A percentile compares a stretch with the other conserved stretches of the same genome.
phyloP scores from a whole-genome alignment of 2,113 vertebrate genomes.

The Tilapia sparmanii region DNA sequence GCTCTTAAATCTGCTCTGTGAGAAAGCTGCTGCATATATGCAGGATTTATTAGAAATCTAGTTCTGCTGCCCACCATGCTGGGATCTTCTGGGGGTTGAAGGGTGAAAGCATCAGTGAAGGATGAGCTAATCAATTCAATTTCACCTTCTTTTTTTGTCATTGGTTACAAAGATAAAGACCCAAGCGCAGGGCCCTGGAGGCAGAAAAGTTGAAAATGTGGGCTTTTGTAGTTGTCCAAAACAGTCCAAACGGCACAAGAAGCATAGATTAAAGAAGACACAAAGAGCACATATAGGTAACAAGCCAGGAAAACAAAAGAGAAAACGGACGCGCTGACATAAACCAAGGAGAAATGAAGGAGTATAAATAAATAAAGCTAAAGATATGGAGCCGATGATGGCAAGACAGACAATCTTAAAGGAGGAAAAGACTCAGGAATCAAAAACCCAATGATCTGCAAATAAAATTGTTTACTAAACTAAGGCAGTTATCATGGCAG shows the following conservation, averaged over 20 bases:
- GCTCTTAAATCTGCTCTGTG: not conserved
- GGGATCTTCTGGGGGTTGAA: not conserved
- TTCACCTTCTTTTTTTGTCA: not conserved
- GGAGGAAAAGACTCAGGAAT: not conserved
- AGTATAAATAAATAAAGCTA: not conserved
- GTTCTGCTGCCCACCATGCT: not conserved
- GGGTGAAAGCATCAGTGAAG: not conserved
- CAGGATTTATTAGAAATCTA: not conserved
- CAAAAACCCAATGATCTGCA: not conserved
- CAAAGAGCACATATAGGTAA: not conserved
- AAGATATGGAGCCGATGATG: not conserved
- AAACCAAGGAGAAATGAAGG: not conserved
- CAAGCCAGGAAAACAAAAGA: not conserved
- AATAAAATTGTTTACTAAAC: not conserved
- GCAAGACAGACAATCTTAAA: not conserved
- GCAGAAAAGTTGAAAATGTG: not conserved
- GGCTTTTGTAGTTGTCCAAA: not conserved
- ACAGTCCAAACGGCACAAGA: not conserved
- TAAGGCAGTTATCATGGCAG: not conserved
- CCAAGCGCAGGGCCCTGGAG: not conserved
- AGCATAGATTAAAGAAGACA: not conserved
- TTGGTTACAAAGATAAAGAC: not conserved
- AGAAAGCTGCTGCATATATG: not conserved
- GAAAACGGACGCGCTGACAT: not conserved
- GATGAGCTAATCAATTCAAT: not conserved